Conservation (phyloP, 2,797 vertebrate species). For the Siniperca scherzeri region DNA sequence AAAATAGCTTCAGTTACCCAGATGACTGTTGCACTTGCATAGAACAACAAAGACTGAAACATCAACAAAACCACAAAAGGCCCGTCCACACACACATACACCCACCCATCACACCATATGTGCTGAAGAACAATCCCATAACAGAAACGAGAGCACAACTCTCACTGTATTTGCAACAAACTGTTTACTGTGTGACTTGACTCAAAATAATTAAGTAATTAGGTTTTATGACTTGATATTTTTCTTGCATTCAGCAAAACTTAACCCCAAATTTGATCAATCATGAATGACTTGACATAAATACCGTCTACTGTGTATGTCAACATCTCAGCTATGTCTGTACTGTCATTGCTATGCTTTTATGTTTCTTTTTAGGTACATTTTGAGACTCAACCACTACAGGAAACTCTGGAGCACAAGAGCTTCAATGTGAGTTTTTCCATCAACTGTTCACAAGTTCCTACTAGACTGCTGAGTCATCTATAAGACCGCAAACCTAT, state of each 20-base stretch:
- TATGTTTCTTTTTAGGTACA: background rate
- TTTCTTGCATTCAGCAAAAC: background rate
- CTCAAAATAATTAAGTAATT: background rate
- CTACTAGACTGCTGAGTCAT: background rate
- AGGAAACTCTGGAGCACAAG: background rate
- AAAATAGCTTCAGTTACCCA: slow-evolving; percentile 15
- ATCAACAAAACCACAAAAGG: slow-evolving; percentile 7
- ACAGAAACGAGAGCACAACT: background rate
- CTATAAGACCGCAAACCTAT: too few relatives aligned
- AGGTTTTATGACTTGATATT: background rate
- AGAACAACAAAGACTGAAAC: background rate
- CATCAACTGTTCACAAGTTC: background rate
- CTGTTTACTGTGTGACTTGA: background rate
- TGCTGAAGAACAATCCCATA: background rate
- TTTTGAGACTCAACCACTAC: background rate
- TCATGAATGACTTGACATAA: background rate
- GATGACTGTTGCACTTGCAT: background rate
- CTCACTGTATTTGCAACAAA: background rate
- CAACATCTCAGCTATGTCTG: background rate
- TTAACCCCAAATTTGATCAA: background rate
- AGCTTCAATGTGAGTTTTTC: background rate
- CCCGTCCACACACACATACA: background rate
- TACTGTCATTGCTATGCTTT: background rate
- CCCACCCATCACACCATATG: background rate
- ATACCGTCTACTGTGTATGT: background rate